These are phyloP conservation scores for Forbesichthys papilliferus DNA, from an alignment of 2,113 vertebrate species.

Conservation along the genomic window DNA sequence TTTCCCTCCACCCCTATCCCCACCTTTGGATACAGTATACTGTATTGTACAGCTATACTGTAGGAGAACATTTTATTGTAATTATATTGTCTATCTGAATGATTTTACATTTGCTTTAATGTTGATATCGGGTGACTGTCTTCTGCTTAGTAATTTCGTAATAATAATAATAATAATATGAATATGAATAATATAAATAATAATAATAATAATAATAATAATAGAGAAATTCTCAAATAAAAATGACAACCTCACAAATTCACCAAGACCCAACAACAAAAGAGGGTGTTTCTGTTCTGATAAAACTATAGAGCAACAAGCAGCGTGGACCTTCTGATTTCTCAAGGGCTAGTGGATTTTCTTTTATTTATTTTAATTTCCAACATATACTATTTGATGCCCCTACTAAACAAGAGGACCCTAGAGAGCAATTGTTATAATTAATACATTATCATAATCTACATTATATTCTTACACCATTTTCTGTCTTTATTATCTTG, in stretches of 20 bases:
- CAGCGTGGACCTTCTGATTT: constrained; percentile 85
- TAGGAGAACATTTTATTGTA: constrained; percentile 62
- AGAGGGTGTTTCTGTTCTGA: constrained; percentile 80
- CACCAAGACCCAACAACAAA: constrained; percentile 74
- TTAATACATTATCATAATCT: constrained; percentile 78
- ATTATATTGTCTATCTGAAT: constrained; percentile 70
- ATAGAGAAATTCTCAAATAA: neutral
- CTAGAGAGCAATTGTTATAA: constrained; percentile 91
- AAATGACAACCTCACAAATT: too few relatives aligned
- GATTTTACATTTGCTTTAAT: constrained; percentile 64
- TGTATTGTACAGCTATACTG: constrained; percentile 21
- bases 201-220: constrained; percentile 3
- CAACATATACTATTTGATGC: constrained; percentile 97
- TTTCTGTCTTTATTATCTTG: neutral
- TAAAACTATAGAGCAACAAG: constrained; percentile 92
- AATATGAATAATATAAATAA: neutral
- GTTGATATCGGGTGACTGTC: constrained; percentile 39
- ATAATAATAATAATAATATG: neutral
- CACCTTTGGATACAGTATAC: too few relatives aligned
- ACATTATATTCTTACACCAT: neutral
- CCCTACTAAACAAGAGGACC: constrained; percentile 93
- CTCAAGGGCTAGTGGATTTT: constrained; percentile 88
- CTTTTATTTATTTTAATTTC: constrained; percentile 54
- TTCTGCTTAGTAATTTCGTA: neutral
- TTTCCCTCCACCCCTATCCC: neutral